Conservation (phyloP, 1,140 invertebrate genomes). For the Trichonephila clavipes region DNA sequence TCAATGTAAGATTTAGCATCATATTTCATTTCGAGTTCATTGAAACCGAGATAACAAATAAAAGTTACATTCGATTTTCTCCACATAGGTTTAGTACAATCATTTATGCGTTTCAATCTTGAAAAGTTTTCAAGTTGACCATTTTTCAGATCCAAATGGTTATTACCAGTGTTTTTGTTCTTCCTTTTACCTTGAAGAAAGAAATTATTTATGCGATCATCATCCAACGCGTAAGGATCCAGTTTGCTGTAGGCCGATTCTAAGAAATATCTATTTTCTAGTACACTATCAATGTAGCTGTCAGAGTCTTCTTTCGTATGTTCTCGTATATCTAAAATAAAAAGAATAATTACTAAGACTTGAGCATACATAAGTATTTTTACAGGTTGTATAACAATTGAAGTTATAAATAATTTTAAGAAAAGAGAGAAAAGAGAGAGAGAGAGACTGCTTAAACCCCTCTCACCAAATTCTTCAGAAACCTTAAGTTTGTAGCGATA, state of each 20-base stretch:
- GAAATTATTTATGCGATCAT: background rate
- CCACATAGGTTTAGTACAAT: background rate
- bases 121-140: background rate
- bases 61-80: conserved; percentile 16
- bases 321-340: background rate
- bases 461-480: too few species aligned
- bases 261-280: conserved; percentile 22
- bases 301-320: conserved; percentile 24
- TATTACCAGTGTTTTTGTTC: background rate
- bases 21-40: background rate
- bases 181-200: background rate
- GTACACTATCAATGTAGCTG: conserved; percentile 37
- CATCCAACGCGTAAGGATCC: background rate
- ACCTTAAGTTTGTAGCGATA: too few species aligned
- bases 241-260: conserved; percentile 1
- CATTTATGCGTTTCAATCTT: background rate
- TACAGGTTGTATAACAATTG: too few species aligned
- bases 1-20: background rate
- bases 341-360: background rate
- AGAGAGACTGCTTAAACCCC: too few species aligned
- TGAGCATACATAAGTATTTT: too few species aligned
- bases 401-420: too few species aligned
- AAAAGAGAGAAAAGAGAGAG: too few species aligned
- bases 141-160: conserved; percentile 5
- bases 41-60: background rate